Evolutionary conservation across 2,888 invertebrate genomes (phyloP), one percentile per base, ranked within the genome.

Genomic region (Nesidiocoris tenuis): DNA sequence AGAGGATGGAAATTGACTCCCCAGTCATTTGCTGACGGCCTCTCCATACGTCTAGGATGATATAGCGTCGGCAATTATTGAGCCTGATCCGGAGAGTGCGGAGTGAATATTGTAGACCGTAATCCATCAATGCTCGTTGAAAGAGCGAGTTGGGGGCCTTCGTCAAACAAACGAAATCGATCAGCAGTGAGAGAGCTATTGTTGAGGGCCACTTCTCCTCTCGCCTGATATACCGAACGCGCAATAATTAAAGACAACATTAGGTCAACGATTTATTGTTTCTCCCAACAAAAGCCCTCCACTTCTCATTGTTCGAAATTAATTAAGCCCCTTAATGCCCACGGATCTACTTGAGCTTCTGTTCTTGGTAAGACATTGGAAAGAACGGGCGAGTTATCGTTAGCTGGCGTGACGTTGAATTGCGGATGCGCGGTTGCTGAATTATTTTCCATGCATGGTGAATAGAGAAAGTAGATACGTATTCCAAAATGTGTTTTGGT

Each of bases 271-370:
- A 39, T 39, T 39, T 39, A 67, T 67, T 67, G 67, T 67, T 67
- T 54, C 55, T 67, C 55, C 67, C 19, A 39, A 65, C 65, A 65
- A 65, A 65, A 65, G 65, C 17, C 54, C 39, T n/a, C 39, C 2
- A 39, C 18, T 65, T 18, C 39, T 39, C 65, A 65, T 65, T 65
- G 65, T 65, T 39, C 65, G 3, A 65, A 65, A 65, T 65, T 65
- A 65, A 65, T 65, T 65, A 65, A 65, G 65, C 65, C 18, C 65
- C 65, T 65, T 19, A 65, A 19, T 65, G 39, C 39, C 12, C 39
- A 39, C 39, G 25, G 64, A 64, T 17, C 64, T 18, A 64, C 64
- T 64, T 22, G 9, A 24, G 24, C 64, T 64, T 12, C 64, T 17
- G 61, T 19, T 19, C 61, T 21, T 21, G 3, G 17, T 61, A 61